These are phyloP conservation scores for Liolophura sinensis DNA, from an alignment of 1,140 invertebrate genomes.

Conservation along the genomic window DNA sequence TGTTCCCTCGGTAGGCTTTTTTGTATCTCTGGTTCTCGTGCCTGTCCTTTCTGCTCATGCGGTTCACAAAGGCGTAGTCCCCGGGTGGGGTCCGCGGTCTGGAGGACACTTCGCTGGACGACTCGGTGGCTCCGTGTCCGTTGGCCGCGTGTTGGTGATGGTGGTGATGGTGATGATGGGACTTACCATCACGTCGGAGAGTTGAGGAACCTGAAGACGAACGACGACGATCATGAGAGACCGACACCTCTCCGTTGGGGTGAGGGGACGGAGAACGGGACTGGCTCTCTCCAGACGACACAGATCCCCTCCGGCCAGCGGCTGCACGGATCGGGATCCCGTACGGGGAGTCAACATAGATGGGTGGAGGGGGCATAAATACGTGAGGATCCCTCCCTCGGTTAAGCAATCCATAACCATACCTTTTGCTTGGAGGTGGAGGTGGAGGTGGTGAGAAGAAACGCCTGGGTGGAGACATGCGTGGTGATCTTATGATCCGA, in stretches of 20 bases:
- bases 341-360: slow-evolving; percentile 20
- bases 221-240: slow-evolving; percentile 15
- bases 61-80: slow-evolving; percentile 31
- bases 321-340: slow-evolving; percentile 20
- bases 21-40: slow-evolving; percentile 29
- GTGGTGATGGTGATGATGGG: slow-evolving; percentile 17
- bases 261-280: slow-evolving; percentile 18
- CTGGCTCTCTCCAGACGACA: slow-evolving; percentile 11
- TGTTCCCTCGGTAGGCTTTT: neutral
- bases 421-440: slow-evolving; percentile 22
- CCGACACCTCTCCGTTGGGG: slow-evolving; percentile 17
- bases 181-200: slow-evolving; percentile 19
- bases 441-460: slow-evolving; percentile 4
- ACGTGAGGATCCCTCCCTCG: slow-evolving; percentile 16
- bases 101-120: slow-evolving; percentile 24
- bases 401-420: slow-evolving; percentile 36
- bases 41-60: slow-evolving; percentile 40
- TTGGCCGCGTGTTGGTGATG: slow-evolving; percentile 14
- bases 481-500: neutral
- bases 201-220: slow-evolving; percentile 19
- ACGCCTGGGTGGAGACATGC: slow-evolving; percentile 1
- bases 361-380: slow-evolving; percentile 17
- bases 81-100: slow-evolving; percentile 42
- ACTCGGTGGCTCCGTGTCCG: slow-evolving; percentile 26
- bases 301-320: slow-evolving; percentile 8